Conservation (phyloP, 2,113 vertebrate genomes). For the Hiodon alosoides region DNA sequence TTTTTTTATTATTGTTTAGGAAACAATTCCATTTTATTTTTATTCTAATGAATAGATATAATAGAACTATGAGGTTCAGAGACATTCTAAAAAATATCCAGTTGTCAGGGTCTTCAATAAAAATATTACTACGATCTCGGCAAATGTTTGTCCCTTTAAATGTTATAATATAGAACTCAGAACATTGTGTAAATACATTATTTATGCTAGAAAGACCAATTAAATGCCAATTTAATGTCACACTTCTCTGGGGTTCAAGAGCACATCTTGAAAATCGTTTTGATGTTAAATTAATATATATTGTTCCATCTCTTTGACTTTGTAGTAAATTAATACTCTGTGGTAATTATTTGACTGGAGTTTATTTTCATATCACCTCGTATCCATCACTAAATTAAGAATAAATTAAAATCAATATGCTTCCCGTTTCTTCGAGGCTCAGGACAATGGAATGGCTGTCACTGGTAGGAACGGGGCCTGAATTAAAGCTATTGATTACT, state of each 20-base stretch:
- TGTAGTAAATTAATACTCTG: conserved; percentile 70
- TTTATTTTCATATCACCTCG: conserved; percentile 59
- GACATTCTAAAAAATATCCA: too few relatives aligned
- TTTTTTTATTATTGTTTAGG: too few relatives aligned
- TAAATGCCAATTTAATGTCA: too few relatives aligned
- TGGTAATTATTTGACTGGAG: conserved; percentile 69
- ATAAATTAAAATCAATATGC: conserved; percentile 74
- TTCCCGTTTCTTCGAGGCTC: conserved; percentile 44
- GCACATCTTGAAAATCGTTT: conserved; percentile 60
- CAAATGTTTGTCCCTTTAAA: too few relatives aligned
- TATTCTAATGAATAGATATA: too few relatives aligned
- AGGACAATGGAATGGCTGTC: conserved; percentile 57
- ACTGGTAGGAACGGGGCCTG: conserved; percentile 54
- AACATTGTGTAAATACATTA: too few relatives aligned
- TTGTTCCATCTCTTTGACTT: conserved; percentile 60
- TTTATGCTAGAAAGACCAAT: too few relatives aligned
- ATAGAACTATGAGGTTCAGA: too few relatives aligned
- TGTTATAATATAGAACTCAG: too few relatives aligned
- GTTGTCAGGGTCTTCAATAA: too few relatives aligned
- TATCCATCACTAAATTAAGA: conserved; percentile 75
- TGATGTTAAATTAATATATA: conserved; percentile 67
- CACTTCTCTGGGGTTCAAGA: not conserved
- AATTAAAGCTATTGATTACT: conserved; percentile 71
- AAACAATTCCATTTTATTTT: too few relatives aligned
- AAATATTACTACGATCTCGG: too few relatives aligned